Evolutionary conservation across 2,888 invertebrate species (phyloP).

Genomic region (Coecobrya sp.): DNA sequence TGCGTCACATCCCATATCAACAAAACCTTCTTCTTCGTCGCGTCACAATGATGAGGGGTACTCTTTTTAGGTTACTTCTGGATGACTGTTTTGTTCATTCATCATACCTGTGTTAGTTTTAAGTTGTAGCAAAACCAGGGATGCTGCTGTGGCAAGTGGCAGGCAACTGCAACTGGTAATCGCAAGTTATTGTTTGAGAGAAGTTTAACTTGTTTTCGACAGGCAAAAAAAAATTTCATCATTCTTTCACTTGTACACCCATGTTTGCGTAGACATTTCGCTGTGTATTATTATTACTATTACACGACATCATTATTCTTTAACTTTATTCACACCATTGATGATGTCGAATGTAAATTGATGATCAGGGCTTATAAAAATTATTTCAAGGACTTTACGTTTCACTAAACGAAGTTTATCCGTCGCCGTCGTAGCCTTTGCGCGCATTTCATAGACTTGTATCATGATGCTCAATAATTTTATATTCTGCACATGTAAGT

Average conservation of each 20-base stretch:
- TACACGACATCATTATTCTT: conserved; percentile 44
- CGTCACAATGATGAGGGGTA: background rate
- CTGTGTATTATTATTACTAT: background rate
- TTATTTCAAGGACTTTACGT: conserved; percentile 74
- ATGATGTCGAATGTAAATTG: conserved; percentile 44
- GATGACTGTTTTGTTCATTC: background rate
- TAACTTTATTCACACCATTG: conserved; percentile 51
- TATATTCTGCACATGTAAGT: conserved; percentile 22
- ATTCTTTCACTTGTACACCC: background rate
- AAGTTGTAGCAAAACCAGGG: background rate
- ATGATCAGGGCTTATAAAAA: conserved; percentile 63
- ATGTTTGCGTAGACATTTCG: background rate
- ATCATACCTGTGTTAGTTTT: background rate
- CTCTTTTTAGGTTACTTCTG: conserved; percentile 8
- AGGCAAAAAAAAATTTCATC: conserved; percentile 13
- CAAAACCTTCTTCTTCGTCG: background rate
- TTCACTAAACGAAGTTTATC: conserved; percentile 42
- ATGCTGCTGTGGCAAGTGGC: background rate
- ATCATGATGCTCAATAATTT: background rate
- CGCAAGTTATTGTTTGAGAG: background rate
- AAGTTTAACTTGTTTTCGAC: conserved; percentile 69
- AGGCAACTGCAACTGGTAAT: conserved; percentile 25
- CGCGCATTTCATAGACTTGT: background rate
- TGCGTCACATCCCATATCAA: background rate
- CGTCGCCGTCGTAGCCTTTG: conserved; percentile 17